A percentile compares a stretch with the other conserved stretches of the same genome.
Evolutionary conservation across 2,113 vertebrate species (phyloP).

Genomic region (Antechinus flavipes): DNA sequence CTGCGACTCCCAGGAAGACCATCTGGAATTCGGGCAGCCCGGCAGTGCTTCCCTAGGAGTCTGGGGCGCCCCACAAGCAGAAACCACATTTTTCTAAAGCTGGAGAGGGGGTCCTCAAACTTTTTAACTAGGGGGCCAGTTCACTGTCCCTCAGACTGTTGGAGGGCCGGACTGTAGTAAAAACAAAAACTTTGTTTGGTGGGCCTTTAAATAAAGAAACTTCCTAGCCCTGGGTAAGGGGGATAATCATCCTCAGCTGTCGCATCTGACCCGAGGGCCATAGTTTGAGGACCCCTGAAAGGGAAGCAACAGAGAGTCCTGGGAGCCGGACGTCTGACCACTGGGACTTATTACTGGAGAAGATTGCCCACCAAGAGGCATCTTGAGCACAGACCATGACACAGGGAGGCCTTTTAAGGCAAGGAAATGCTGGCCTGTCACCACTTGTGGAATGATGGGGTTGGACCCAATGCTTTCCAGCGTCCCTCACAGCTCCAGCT

Average conservation of each 20-base stretch:
- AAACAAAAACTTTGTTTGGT: too few species aligned
- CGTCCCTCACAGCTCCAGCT: neutral
- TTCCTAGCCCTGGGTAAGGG: too few species aligned
- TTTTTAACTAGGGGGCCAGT: too few species aligned
- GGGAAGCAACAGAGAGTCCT: neutral
- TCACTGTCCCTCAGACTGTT: too few species aligned
- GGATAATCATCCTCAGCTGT: too few species aligned
- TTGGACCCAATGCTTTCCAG: neutral
- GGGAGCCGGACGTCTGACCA: neutral
- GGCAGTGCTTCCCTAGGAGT: neutral
- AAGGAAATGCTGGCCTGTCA: neutral
- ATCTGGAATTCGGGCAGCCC: neutral
- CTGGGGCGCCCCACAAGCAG: neutral
- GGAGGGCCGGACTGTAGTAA: too few species aligned
- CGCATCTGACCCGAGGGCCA: too few species aligned
- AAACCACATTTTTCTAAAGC: neutral
- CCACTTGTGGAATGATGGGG: neutral
- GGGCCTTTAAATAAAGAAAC: too few species aligned
- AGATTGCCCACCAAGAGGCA: neutral
- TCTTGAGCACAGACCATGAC: neutral
- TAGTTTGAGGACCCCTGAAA: neutral
- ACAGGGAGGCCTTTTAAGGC: neutral
- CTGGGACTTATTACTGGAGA: neutral
- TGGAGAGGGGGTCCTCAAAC: neutral
- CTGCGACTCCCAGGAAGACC: neutral